These are phyloP conservation scores for Phalloptychus januarius DNA, from an alignment of 2,797 vertebrate genomes.

Conservation along the genomic window DNA sequence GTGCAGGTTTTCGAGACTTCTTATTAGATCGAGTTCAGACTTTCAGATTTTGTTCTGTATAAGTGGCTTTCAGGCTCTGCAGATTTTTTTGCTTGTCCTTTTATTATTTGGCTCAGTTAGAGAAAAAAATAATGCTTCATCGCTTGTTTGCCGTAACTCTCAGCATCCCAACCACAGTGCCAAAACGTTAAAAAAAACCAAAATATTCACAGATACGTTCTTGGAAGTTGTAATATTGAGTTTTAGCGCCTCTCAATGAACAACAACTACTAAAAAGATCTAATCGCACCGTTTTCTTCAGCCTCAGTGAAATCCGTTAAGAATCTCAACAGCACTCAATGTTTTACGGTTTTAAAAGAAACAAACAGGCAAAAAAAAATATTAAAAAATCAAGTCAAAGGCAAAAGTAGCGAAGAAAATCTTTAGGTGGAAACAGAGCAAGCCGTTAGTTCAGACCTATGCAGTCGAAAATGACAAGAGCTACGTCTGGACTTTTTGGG, in stretches of 20 bases:
- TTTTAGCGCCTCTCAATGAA: not conserved
- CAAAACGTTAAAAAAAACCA: not conserved
- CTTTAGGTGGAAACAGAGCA: conserved; percentile 60
- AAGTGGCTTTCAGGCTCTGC: not conserved
- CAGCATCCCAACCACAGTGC: not conserved
- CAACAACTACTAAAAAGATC: conserved; percentile 2
- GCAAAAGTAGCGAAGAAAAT: conserved; percentile 37
- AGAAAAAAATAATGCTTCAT: not conserved
- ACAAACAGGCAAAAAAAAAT: not conserved
- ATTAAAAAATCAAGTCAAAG: conserved; percentile 17
- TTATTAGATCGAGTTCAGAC: not conserved
- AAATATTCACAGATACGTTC: not conserved
- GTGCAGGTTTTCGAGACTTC: not conserved
- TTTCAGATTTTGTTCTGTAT: not conserved
- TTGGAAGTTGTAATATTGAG: not conserved
- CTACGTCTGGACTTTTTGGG: conserved; percentile 66
- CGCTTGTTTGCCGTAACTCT: not conserved
- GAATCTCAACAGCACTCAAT: conserved; percentile 13
- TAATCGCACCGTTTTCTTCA: conserved; percentile 18
- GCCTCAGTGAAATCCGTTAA: conserved; percentile 27
- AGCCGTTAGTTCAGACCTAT: conserved; percentile 67
- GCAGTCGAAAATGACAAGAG: conserved; percentile 58
- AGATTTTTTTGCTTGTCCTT: not conserved
- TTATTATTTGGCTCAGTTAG: not conserved
- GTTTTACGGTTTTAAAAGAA: conserved; percentile 29